Evolutionary conservation across 1,140 invertebrate species (phyloP), one percentile per base, ranked within the genome.

Genomic region (Pollicipes pollicipes): DNA sequence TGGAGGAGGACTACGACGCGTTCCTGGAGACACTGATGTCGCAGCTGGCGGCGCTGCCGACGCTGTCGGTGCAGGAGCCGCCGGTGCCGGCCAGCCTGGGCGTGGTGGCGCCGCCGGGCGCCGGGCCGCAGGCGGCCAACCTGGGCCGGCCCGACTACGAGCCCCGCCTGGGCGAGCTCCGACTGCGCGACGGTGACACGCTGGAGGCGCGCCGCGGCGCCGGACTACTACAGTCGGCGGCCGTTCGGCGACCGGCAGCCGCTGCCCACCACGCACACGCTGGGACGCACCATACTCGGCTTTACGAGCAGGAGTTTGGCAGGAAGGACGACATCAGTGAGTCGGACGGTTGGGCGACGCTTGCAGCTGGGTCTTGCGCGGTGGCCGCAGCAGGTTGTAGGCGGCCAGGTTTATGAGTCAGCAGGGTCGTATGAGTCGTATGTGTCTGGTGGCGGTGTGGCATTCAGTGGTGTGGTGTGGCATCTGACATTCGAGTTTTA

Each of bases 251-350:
- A 88, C 76, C 81, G 87, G 26, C 84, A 88, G 76, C 88, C 88
- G 0, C 76, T 88, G 32, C 84, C 88, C 17, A 72, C 76, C 69
- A 70, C 75, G 68, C 72, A 74, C 3, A 76, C 74, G 71, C 82
- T 85, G 64, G 79, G 85, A 27, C 88, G 88, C 3, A 91, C 89
- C n/a, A 89, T 91, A 76, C 83, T 91, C 78, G 90, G 91, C 4
- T 95, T 93, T 96, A 95, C 76, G 90, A 93, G 80, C 90, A 95
- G 83, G 93, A 96, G 81, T 96, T 96, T 79, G 87, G 88, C 31
- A 72, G 67, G 6, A 66, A 28, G n/a, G 64, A 66, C 64, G 64
- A 27, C 17, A 27, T 66, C 64, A 66, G 64, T 66, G 28, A 27
- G 64, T 66, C 3, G 35, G 6, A 35, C 35, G n/a, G n/a, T n/a